Conservation (phyloP, 2,797 vertebrate genomes). For the Anguilla marmorata region DNA sequence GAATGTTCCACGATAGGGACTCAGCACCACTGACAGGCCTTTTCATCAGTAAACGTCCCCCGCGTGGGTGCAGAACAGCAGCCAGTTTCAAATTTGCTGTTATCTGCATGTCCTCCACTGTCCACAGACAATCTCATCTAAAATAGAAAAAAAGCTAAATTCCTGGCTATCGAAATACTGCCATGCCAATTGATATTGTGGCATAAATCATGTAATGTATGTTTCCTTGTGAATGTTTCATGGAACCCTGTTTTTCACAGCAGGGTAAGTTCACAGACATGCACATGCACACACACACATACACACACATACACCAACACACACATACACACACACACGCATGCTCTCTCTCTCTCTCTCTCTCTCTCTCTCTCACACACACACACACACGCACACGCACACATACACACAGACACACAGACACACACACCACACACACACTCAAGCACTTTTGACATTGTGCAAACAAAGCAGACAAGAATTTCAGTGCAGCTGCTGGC, state of each 20-base stretch:
- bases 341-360: not conserved
- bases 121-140: not conserved
- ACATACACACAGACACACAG: no score
- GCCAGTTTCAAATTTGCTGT: not conserved
- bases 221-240: not conserved
- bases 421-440: constrained; percentile 30
- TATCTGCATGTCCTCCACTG: not conserved
- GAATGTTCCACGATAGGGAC: not conserved
- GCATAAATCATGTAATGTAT: not conserved
- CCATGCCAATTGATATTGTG: not conserved
- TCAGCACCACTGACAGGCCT: not conserved
- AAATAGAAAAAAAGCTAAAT: not conserved
- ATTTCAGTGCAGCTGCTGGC: not conserved
- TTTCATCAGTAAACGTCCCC: not conserved
- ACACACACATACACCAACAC: no score
- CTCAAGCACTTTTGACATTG: constrained; percentile 35
- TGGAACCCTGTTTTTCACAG: not conserved
- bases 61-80: not conserved
- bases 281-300: constrained; percentile 33
- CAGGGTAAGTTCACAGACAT: not conserved
- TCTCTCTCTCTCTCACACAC: no score
- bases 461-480: not conserved
- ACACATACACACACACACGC: no score
- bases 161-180: not conserved
- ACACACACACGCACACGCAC: no score